Evolutionary conservation across 1,140 invertebrate species (phyloP).

Genomic region (Batillaria attramentaria): DNA sequence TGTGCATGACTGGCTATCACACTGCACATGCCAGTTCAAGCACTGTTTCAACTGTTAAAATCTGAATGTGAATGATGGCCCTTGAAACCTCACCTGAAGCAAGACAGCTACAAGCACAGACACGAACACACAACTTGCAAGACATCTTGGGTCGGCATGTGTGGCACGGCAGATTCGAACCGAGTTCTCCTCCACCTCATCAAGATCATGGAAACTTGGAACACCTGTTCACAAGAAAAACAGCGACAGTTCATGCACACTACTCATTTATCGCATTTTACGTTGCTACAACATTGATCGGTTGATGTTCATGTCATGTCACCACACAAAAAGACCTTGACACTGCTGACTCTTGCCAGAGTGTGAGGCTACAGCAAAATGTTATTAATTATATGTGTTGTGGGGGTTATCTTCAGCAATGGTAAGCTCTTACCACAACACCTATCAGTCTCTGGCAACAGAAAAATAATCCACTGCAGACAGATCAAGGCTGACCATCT

Average conservation of each 20-base stretch:
- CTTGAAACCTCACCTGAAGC: constrained; percentile 68
- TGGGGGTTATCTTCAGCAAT: background rate
- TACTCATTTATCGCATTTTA: too few relatives aligned
- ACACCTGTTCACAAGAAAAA: constrained; percentile 56
- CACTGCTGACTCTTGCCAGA: background rate
- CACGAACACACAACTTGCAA: constrained; percentile 61
- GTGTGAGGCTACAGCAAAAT: background rate
- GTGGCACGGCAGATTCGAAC: constrained; percentile 65
- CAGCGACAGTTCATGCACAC: background rate
- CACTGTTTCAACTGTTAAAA: too few relatives aligned
- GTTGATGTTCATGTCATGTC: background rate
- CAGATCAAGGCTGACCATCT: too few relatives aligned
- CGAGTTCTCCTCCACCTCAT: constrained; percentile 68
- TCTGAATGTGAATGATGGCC: too few relatives aligned
- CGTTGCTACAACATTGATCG: too few relatives aligned
- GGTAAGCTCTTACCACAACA: too few relatives aligned
- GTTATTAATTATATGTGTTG: background rate
- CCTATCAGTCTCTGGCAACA: too few relatives aligned
- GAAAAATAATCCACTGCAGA: too few relatives aligned
- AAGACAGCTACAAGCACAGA: constrained; percentile 61
- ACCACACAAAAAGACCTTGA: background rate
- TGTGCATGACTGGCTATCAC: too few relatives aligned
- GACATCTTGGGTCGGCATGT: constrained; percentile 58
- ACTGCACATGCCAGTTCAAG: too few relatives aligned
- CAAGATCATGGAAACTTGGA: constrained; percentile 64